Evolutionary conservation across 2,888 invertebrate genomes (phyloP).

Genomic region (Papilio demoleus): DNA sequence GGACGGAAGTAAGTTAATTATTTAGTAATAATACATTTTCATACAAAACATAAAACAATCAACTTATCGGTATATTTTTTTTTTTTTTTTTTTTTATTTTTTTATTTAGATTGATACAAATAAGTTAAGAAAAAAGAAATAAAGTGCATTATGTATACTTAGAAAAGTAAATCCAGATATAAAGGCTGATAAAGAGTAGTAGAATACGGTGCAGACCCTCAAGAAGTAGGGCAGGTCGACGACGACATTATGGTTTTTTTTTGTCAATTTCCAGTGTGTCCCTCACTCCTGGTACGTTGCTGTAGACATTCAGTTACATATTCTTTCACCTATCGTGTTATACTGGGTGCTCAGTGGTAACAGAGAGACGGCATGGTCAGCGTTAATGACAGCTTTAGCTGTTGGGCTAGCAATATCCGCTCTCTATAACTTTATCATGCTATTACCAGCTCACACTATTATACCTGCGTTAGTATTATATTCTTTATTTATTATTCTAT

Average conservation of each 20-base stretch:
- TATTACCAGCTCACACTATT: constrained; percentile 58
- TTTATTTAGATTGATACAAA: too few relatives aligned
- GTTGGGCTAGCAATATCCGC: constrained; percentile 12
- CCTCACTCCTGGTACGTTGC: constrained; percentile 51
- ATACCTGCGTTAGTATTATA: constrained; percentile 62
- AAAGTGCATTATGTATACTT: too few relatives aligned
- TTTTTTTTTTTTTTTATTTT: not conserved
- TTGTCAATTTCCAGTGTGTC: constrained; percentile 47
- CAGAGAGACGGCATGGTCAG: constrained; percentile 43
- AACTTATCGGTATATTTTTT: not conserved
- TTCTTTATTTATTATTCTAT: not conserved
- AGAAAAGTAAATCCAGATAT: too few relatives aligned
- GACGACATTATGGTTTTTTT: not conserved
- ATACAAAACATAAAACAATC: not conserved
- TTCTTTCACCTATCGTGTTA: constrained; percentile 51
- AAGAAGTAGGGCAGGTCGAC: too few relatives aligned
- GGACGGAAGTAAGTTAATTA: constrained; percentile 54
- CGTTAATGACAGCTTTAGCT: constrained; percentile 5
- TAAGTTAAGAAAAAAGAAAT: too few relatives aligned
- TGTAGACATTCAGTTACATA: constrained; percentile 52
- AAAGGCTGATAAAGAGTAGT: too few relatives aligned
- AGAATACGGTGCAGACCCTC: too few relatives aligned
- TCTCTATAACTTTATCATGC: constrained; percentile 61
- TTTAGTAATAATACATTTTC: not conserved
- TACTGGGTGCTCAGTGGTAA: constrained; percentile 49